These are phyloP conservation scores for Pissodes strobi DNA, from an alignment of 1,140 invertebrate genomes.

Conservation along the genomic window DNA sequence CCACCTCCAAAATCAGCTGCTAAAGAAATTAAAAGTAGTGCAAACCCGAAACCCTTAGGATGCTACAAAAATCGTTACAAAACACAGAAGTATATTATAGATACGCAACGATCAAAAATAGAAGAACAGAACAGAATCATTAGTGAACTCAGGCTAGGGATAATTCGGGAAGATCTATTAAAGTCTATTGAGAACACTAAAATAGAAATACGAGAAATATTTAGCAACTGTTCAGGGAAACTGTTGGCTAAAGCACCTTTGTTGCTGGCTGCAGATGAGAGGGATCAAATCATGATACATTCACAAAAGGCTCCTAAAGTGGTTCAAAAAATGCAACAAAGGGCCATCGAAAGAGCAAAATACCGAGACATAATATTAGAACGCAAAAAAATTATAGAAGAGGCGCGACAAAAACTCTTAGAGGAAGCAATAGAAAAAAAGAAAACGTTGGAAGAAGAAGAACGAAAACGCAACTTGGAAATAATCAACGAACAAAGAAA, in stretches of 20 bases:
- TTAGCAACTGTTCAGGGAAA: constrained; percentile 61
- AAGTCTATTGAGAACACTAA: constrained; percentile 62
- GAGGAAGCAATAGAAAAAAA: constrained; percentile 59
- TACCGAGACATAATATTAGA: constrained; percentile 65
- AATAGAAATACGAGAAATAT: constrained; percentile 62
- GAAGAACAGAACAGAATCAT: constrained; percentile 67
- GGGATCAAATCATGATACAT: constrained; percentile 58
- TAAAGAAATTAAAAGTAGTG: neutral
- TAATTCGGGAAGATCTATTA: constrained; percentile 63
- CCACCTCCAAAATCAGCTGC: neutral
- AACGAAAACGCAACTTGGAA: constrained; percentile 62
- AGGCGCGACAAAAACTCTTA: constrained; percentile 62
- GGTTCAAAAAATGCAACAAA: constrained; percentile 66
- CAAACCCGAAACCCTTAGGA: neutral
- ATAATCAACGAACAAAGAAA: constrained; percentile 63
- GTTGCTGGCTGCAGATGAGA: constrained; percentile 57
- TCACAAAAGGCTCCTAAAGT: constrained; percentile 62
- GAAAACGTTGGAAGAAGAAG: constrained; percentile 63
- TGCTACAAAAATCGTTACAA: constrained; percentile 58
- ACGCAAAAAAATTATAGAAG: constrained; percentile 63
- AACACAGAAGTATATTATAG: constrained; percentile 67
- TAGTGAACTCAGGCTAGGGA: constrained; percentile 66
- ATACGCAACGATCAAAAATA: constrained; percentile 64
- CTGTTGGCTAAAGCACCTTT: constrained; percentile 46
- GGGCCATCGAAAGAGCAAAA: constrained; percentile 64